Evolutionary conservation across 2,797 vertebrate species (phyloP).

Genomic region (Clarias pachynema): DNA sequence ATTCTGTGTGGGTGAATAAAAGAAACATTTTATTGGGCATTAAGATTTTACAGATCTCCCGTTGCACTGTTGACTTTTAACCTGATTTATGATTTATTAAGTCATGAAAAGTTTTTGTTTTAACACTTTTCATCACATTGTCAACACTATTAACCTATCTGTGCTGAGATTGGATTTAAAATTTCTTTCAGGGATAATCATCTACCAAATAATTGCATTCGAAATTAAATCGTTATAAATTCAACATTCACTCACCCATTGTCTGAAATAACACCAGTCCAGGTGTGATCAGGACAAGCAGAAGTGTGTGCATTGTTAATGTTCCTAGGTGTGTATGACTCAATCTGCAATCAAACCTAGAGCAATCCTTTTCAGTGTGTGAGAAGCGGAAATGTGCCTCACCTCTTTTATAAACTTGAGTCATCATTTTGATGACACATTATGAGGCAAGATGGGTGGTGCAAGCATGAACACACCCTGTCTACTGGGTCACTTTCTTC

Average conservation of each 20-base stretch:
- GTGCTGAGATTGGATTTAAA: neutral
- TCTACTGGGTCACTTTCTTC: conserved; percentile 36
- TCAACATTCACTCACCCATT: conserved; percentile 47
- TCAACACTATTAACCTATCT: neutral
- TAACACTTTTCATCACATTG: no score
- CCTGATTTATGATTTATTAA: no score
- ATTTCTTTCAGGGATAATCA: neutral
- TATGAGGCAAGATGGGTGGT: conserved; percentile 51
- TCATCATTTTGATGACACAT: conserved; percentile 43
- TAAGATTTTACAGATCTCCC: neutral
- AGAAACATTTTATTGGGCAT: neutral
- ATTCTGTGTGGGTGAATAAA: neutral
- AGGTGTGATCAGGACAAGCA: conserved; percentile 36
- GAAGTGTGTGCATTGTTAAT: conserved; percentile 47
- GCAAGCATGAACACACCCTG: conserved; percentile 46
- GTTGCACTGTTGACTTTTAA: neutral
- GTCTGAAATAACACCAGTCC: conserved; percentile 39
- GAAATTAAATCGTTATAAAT: neutral
- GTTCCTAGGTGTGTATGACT: neutral
- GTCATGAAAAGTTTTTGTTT: neutral
- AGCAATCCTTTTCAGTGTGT: conserved; percentile 25
- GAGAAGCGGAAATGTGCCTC: conserved; percentile 16
- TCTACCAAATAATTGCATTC: neutral
- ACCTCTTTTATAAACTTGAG: conserved; percentile 53
- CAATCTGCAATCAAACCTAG: neutral